Evolutionary conservation across 2,797 vertebrate genomes (phyloP).

Genomic region (Pampus argenteus): DNA sequence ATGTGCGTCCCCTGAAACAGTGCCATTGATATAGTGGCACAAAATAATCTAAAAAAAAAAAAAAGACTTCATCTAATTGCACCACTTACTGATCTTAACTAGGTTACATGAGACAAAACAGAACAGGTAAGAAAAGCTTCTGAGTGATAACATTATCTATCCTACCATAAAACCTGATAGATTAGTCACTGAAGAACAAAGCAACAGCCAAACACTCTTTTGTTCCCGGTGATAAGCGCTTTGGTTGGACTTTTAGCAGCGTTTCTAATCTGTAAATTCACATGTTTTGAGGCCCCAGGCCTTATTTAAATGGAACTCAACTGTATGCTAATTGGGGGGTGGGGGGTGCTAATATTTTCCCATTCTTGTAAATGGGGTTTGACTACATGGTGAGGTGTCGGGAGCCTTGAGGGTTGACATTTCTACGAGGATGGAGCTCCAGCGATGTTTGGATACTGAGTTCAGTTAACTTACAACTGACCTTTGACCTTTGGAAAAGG

Average conservation of each 20-base stretch:
- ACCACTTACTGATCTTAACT: slow-evolving; percentile 45
- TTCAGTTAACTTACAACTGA: slow-evolving; percentile 27
- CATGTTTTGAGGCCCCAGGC: slow-evolving; percentile 62
- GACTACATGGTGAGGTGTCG: slow-evolving; percentile 5
- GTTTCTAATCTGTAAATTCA: slow-evolving; percentile 64
- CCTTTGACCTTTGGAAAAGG: neutral
- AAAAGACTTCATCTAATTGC: slow-evolving; percentile 22
- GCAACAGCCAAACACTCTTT: slow-evolving; percentile 62
- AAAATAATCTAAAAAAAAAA: slow-evolving; percentile 7
- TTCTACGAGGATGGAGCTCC: slow-evolving; percentile 11
- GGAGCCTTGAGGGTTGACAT: slow-evolving; percentile 35
- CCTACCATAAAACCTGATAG: slow-evolving; percentile 78
- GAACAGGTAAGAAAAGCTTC: slow-evolving; percentile 59
- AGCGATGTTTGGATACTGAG: neutral
- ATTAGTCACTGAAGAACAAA: slow-evolving; percentile 80
- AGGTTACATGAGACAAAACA: slow-evolving; percentile 58
- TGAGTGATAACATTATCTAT: slow-evolving; percentile 78
- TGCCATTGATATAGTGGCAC: slow-evolving; percentile 3
- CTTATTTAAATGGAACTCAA: slow-evolving; percentile 46
- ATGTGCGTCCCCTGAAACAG: neutral
- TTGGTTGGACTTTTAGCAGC: slow-evolving; percentile 63
- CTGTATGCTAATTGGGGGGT: slow-evolving; percentile 76
- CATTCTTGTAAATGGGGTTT: slow-evolving; percentile 42
- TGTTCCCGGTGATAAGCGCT: slow-evolving; percentile 67
- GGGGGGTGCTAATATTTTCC: slow-evolving; percentile 38